Percentiles rank a stretch among this genome's conserved stretches.
phyloP scores from a whole-genome alignment of 2,888 invertebrate genomes.

The Seladonia tumulorum region DNA sequence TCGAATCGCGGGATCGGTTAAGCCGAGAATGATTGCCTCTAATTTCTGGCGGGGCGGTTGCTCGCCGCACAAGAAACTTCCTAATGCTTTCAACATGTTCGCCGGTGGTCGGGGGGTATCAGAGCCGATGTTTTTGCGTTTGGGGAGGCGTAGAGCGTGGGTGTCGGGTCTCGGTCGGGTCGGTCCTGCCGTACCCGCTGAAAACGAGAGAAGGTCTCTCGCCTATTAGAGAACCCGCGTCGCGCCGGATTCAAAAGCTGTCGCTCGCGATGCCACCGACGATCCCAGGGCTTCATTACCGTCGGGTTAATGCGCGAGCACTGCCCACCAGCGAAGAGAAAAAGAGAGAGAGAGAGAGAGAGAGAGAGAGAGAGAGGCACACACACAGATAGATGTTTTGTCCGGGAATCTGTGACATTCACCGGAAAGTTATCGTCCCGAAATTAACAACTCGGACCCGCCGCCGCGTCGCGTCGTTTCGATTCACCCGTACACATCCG shows the following conservation, averaged over 20 bases:
- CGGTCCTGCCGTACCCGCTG: neutral
- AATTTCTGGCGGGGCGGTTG: conserved; percentile 75
- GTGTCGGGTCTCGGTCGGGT: conserved; percentile 36
- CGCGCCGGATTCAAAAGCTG: conserved; percentile 33
- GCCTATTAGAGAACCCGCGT: conserved; percentile 14
- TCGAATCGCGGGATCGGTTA: conserved; percentile 78
- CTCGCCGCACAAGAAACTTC: conserved; percentile 78
- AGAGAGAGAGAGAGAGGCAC: neutral
- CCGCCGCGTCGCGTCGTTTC: neutral
- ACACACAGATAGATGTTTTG: conserved; percentile 16
- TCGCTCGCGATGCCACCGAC: neutral
- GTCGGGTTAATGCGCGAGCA: conserved; percentile 28
- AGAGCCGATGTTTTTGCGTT: conserved; percentile 53
- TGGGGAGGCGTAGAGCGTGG: neutral
- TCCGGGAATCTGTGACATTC: conserved; percentile 35
- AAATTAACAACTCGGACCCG: conserved; percentile 46
- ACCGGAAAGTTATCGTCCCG: conserved; percentile 29
- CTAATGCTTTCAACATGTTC: conserved; percentile 82
- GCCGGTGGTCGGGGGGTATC: conserved; percentile 65
- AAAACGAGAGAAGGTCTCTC: neutral
- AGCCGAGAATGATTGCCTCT: conserved; percentile 82
- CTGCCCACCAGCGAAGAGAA: neutral
- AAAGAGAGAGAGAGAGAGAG: no score
- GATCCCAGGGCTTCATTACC: conserved; percentile 31
- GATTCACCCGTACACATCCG: neutral